Evolutionary conservation across 2,113 vertebrate genomes (phyloP), one percentile per base, ranked within the genome.

Genomic region (Strix uralensis): DNA sequence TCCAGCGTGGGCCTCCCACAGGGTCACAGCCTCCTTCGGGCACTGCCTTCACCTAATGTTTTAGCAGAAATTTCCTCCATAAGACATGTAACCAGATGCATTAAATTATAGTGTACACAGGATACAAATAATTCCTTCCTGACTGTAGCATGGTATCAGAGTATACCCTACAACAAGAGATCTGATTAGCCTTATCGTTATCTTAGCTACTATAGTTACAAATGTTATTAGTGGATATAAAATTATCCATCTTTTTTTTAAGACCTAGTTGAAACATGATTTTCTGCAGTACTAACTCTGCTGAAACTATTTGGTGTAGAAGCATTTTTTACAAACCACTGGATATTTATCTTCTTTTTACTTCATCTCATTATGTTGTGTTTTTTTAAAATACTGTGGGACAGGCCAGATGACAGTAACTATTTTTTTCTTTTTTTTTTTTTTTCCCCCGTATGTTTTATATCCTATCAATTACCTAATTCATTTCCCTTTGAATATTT

Each of bases 221-320:
- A 93, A 93, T 61, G 27, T 77, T 52, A 92, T 92, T 95, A 96
- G 51, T 63, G 40, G 9, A 9, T 84, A 93, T 87, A 78, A 96
- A 94, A 91, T 85, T 65, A n/a, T 73, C 61, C 26, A 30, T 85
- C 13, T 66, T 9, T 80, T 86, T 83, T 90, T 80, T 78, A 91
- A 77, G 73, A 73, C 5, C 7, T 27, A 72, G 11, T 21, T 26
- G 67, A 65, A 81, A 81, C 15, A 63, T 88, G 10, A 44, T 63
- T 87, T 90, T 65, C 81, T 91, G 7, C 7, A 90, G 10, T 47
- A 84, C 5, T 83, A 47, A 96, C 69, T 93, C 26, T 30, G 3
- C 19, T 92, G 27, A 88, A 20, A 69, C 5, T 71, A 13, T 54
- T 69, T 81, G 15, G 5, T 58, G 27, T 52, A 81, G 30, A 83